Evolutionary conservation across 2,888 invertebrate genomes (phyloP).

Genomic region (Euspilapteryx auroguttella): DNA sequence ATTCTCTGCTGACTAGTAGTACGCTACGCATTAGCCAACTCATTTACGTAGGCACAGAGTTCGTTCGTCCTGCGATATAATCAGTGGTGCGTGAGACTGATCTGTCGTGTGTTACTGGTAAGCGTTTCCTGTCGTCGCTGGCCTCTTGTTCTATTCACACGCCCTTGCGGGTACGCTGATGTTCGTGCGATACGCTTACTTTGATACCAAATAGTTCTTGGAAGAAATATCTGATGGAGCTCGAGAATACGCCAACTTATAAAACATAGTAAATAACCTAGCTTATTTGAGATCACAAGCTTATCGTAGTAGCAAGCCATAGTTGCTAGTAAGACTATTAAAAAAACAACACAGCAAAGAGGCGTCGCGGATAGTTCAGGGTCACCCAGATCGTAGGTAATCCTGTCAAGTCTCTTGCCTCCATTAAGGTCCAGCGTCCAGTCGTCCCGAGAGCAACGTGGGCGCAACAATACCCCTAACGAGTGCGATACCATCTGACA

Average conservation of each 20-base stretch:
- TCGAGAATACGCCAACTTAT: constrained; percentile 3
- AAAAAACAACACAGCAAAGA: no score
- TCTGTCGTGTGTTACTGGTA: constrained; percentile 16
- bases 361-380: no score
- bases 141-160: constrained; percentile 23
- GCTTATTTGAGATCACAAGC: no score
- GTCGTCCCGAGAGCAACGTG: constrained; percentile 29
- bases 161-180: no score
- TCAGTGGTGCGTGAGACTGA: constrained; percentile 40
- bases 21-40: no score
- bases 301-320: no score
- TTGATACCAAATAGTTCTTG: background rate
- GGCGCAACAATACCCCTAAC: constrained; percentile 50
- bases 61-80: no score
- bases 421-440: no score
- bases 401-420: constrained; percentile 29
- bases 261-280: constrained; percentile 4
- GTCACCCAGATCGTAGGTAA: background rate
- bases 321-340: no score
- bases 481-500: constrained; percentile 46
- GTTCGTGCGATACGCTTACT: background rate
- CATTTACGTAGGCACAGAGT: no score
- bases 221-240: constrained; percentile 3
- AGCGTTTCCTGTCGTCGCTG: background rate
- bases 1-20: no score